Evolutionary conservation across 2,888 invertebrate species (phyloP).

Genomic region (Phortica magna): DNA sequence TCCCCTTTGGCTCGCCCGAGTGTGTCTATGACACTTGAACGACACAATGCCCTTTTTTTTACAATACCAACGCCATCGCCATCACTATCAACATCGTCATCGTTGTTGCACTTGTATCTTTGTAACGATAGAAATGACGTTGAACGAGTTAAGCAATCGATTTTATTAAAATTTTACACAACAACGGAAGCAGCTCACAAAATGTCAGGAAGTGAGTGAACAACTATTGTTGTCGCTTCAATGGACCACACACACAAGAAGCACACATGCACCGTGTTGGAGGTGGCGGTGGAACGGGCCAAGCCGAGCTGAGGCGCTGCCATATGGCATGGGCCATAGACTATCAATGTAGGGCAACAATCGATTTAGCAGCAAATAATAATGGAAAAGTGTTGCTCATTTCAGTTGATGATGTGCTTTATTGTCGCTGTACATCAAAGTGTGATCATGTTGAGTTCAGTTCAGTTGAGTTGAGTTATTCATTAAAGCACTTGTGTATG

Average conservation of each 20-base stretch:
- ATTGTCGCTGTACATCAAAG: not conserved
- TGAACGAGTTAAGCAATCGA: slow-evolving; percentile 32
- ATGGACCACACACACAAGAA: not conserved
- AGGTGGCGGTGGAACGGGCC: not conserved
- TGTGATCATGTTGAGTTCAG: no score
- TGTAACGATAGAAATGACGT: slow-evolving; percentile 2
- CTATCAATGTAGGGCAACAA: slow-evolving; percentile 18
- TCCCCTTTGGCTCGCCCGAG: not conserved
- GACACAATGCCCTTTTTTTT: slow-evolving; percentile 55
- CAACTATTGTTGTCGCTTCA: slow-evolving; percentile 17
- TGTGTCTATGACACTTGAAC: slow-evolving; percentile 55
- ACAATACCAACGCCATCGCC: not conserved
- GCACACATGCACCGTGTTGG: not conserved
- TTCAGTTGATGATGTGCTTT: not conserved
- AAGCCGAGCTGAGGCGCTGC: not conserved
- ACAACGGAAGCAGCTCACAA: not conserved
- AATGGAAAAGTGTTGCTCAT: slow-evolving; percentile 20
- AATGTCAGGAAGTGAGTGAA: slow-evolving; percentile 13
- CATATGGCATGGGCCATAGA: slow-evolving; percentile 1
- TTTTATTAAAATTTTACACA: slow-evolving; percentile 25
- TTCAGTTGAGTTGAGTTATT: no score
- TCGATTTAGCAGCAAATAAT: slow-evolving; percentile 25
- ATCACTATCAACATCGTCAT: not conserved
- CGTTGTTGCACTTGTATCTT: not conserved
- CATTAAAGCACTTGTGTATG: not conserved